Percentiles rank a stretch among this genome's conserved stretches.
These are phyloP conservation scores for Cloeon dipterum DNA, from an alignment of 2,888 invertebrate genomes.

Conservation along the genomic window DNA sequence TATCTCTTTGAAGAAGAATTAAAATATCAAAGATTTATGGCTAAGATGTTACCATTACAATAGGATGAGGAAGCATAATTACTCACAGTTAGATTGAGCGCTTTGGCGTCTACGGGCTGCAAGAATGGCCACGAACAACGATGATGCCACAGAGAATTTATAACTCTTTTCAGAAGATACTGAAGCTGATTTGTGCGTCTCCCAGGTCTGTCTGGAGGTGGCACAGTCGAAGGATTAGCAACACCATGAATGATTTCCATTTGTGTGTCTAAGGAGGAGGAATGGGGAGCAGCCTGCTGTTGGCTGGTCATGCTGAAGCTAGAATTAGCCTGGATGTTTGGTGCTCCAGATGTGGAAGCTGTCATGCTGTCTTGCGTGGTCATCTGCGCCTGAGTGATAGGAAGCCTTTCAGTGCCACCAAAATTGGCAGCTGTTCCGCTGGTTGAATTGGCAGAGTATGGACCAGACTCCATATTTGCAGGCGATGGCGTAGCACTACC, in stretches of 20 bases:
- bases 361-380: background rate
- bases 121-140: slow-evolving; percentile 98
- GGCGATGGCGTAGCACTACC: background rate
- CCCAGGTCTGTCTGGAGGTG: slow-evolving; percentile 65
- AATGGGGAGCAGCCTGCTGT: background rate
- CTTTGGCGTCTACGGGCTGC: slow-evolving; percentile 90
- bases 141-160: slow-evolving; percentile 95
- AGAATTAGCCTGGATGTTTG: background rate
- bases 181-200: slow-evolving; percentile 85
- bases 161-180: slow-evolving; percentile 79
- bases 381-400: background rate
- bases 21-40: too few species aligned
- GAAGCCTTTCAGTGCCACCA: background rate
- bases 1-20: too few species aligned
- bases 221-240: slow-evolving; percentile 64
- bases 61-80: too few species aligned
- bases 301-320: slow-evolving; percentile 12
- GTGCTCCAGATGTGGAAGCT: background rate
- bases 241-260: slow-evolving; percentile 75
- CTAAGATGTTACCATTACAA: too few species aligned
- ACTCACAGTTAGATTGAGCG: slow-evolving; percentile 80
- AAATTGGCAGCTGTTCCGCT: background rate
- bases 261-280: slow-evolving; percentile 36
- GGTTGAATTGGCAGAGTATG: background rate
- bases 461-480: background rate